phyloP scores from a whole-genome alignment of 1,140 invertebrate species.

The Paraescarpia echinospica region DNA sequence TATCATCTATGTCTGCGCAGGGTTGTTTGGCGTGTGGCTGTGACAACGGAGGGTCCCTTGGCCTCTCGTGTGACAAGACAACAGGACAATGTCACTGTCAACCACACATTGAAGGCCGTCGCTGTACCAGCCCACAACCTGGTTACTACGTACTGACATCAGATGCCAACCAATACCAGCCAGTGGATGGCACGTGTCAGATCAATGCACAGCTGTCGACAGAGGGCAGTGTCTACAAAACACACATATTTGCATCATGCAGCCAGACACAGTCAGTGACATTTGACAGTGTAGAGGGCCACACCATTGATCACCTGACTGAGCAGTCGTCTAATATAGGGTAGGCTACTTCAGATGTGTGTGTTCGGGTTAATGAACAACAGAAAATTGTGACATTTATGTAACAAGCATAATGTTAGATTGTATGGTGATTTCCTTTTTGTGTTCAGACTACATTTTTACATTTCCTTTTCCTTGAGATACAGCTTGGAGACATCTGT shows the following conservation, averaged over 20 bases:
- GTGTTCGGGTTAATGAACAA: not conserved
- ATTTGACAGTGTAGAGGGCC: not conserved
- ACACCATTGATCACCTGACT: not conserved
- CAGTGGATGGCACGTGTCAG: constrained; percentile 11
- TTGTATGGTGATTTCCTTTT: no score
- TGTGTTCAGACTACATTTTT: no score
- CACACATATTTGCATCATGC: constrained; percentile 17
- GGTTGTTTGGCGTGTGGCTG: constrained; percentile 75
- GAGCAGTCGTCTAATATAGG: not conserved
- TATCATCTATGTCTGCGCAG: not conserved
- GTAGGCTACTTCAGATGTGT: not conserved
- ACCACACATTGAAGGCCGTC: constrained; percentile 78
- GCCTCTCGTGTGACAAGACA: constrained; percentile 80
- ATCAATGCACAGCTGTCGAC: not conserved
- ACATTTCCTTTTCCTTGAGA: no score
- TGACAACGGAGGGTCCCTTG: constrained; percentile 87
- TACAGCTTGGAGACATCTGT: no score
- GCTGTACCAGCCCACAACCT: constrained; percentile 63
- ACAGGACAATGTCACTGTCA: constrained; percentile 85
- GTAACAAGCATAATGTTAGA: no score
- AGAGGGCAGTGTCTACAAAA: not conserved
- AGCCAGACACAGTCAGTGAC: not conserved
- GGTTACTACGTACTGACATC: constrained; percentile 19
- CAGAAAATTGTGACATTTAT: not conserved
- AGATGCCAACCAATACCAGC: constrained; percentile 21